These are phyloP conservation scores for Holocentrus rufus DNA, from an alignment of 2,797 vertebrate genomes.

Conservation along the genomic window DNA sequence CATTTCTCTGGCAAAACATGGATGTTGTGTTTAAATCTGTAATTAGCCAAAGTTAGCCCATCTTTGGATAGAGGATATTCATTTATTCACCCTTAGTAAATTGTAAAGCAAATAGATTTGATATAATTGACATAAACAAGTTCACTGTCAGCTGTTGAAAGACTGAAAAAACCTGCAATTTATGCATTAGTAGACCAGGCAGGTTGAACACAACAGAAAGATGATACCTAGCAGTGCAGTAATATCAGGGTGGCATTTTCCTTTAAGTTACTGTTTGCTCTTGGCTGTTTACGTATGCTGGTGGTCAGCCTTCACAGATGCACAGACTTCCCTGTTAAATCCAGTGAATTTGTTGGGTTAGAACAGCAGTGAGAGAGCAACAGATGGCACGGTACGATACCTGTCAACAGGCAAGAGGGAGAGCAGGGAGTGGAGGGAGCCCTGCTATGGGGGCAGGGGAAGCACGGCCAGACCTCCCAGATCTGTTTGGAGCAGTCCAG, in stretches of 20 bases:
- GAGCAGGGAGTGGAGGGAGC: slow-evolving; percentile 24
- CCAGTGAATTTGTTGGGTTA: slow-evolving; percentile 39
- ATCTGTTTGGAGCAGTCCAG: slow-evolving; percentile 66
- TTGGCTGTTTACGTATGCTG: slow-evolving; percentile 45
- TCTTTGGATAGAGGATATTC: too few species aligned
- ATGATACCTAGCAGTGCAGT: not conserved
- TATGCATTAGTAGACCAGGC: not conserved
- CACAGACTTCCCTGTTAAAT: slow-evolving; percentile 43
- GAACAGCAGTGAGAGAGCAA: slow-evolving; percentile 45
- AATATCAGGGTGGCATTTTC: slow-evolving; percentile 13
- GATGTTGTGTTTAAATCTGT: too few species aligned
- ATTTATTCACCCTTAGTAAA: too few species aligned
- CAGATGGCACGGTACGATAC: slow-evolving; percentile 69
- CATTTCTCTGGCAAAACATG: too few species aligned
- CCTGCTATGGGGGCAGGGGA: slow-evolving; percentile 42
- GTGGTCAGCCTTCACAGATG: slow-evolving; percentile 45
- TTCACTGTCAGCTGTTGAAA: too few species aligned
- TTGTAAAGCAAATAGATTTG: too few species aligned
- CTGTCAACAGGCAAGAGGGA: slow-evolving; percentile 72
- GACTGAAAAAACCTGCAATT: too few species aligned
- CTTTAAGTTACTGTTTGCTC: slow-evolving; percentile 28
- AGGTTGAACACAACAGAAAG: not conserved
- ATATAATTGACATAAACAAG: too few species aligned
- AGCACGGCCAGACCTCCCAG: slow-evolving; percentile 56
- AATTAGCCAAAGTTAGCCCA: too few species aligned